These are phyloP conservation scores for Harpagoxenus sublaevis DNA, from an alignment of 2,888 invertebrate genomes.

Conservation along the genomic window DNA sequence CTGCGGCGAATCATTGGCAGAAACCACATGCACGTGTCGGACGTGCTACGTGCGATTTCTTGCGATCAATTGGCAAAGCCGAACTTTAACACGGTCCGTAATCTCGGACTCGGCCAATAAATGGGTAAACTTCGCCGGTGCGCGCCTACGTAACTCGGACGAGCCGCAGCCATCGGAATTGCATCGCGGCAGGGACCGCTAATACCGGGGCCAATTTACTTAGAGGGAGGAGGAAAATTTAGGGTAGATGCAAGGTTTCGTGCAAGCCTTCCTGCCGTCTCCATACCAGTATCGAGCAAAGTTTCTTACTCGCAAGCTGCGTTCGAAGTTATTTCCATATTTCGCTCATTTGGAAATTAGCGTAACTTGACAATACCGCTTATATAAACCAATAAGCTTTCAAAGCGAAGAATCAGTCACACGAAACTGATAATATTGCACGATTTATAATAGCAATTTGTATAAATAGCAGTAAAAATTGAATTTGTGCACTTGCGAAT, in stretches of 20 bases:
- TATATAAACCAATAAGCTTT: background rate
- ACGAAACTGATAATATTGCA: background rate
- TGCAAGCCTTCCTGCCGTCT: background rate
- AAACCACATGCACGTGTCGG: slow-evolving; percentile 19
- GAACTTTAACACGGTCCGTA: slow-evolving; percentile 44
- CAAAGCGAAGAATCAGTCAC: background rate
- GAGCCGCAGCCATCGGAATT: slow-evolving; percentile 60
- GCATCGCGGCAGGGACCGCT: slow-evolving; percentile 65
- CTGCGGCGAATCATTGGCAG: slow-evolving; percentile 20
- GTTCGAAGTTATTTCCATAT: background rate
- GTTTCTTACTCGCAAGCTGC: slow-evolving; percentile 11
- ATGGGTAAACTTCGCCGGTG: slow-evolving; percentile 63
- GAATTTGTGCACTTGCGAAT: background rate
- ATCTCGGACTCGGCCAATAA: slow-evolving; percentile 64
- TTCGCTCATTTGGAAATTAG: slow-evolving; percentile 21
- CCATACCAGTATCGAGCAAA: background rate
- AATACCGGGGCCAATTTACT: slow-evolving; percentile 72
- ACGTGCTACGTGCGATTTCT: slow-evolving; percentile 56
- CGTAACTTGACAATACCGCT: background rate
- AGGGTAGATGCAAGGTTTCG: slow-evolving; percentile 61
- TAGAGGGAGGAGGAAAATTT: slow-evolving; percentile 59
- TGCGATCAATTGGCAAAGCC: slow-evolving; percentile 56
- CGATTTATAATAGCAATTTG: background rate
- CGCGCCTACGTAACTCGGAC: slow-evolving; percentile 34
- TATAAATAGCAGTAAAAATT: background rate